These are phyloP conservation scores for Mus pahari DNA, from an alignment of 2,113 vertebrate species.

Conservation along the genomic window DNA sequence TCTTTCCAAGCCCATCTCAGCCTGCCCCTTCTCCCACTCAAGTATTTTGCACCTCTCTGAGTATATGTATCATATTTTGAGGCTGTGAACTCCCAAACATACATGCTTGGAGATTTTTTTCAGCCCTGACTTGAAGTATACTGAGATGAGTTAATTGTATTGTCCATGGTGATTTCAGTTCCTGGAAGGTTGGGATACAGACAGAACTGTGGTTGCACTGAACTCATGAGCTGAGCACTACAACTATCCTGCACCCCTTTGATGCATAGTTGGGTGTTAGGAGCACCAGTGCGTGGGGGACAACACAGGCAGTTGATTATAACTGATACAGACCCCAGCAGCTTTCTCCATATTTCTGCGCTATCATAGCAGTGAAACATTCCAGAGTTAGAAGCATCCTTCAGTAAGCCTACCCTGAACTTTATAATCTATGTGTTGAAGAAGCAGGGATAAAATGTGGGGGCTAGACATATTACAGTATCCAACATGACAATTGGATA, in stretches of 20 bases:
- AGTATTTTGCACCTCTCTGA: background rate
- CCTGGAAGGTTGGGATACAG: background rate
- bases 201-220: background rate
- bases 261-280: background rate
- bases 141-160: background rate
- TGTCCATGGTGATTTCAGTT: background rate
- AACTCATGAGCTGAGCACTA: background rate
- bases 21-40: background rate
- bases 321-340: background rate
- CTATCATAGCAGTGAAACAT: background rate
- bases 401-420: background rate
- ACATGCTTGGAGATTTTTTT: background rate
- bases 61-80: background rate
- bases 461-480: background rate
- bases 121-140: background rate
- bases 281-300: background rate
- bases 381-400: background rate
- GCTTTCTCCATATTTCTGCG: background rate
- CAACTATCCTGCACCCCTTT: background rate
- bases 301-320: background rate
- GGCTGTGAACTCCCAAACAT: background rate
- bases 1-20: background rate
- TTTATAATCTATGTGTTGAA: background rate
- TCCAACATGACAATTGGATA: background rate
- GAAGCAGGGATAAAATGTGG: background rate